phyloP scores from a whole-genome alignment of 2,797 vertebrate species.

The Notolabrus celidotus region DNA sequence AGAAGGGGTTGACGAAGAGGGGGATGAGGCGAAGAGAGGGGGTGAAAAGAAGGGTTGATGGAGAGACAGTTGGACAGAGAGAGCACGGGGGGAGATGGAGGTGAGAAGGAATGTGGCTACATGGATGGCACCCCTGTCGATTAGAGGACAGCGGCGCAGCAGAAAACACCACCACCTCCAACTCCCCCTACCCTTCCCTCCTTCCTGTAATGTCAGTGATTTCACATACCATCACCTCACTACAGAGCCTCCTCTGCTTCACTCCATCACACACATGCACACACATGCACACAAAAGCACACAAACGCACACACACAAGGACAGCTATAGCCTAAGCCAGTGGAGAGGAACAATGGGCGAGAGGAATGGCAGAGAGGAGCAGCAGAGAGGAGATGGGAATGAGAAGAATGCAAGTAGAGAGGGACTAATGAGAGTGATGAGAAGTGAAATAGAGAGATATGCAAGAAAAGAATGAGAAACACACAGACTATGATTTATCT shows the following conservation, averaged over 20 bases:
- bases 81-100: constrained; percentile 31
- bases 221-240: constrained; percentile 76
- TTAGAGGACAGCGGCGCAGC: constrained; percentile 50
- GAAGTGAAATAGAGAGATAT: not conserved
- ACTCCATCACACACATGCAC: constrained; percentile 55
- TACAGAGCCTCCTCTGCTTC: constrained; percentile 44
- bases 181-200: not conserved
- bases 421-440: constrained; percentile 15
- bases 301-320: constrained; percentile 12
- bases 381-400: constrained; percentile 8
- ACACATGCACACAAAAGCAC: constrained; percentile 21
- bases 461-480: not conserved
- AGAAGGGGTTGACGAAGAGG: constrained; percentile 5
- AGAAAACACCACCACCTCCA: constrained; percentile 9
- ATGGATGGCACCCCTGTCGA: constrained; percentile 45
- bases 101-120: constrained; percentile 42
- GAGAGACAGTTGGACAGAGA: constrained; percentile 42
- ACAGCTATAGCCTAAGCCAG: constrained; percentile 28
- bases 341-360: constrained; percentile 33
- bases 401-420: not conserved
- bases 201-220: constrained; percentile 65
- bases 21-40: constrained; percentile 1
- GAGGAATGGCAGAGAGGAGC: constrained; percentile 24
- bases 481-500: not conserved
- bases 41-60: constrained; percentile 33